Conservation (phyloP, 2,888 invertebrate genomes). For the Gastracanthus pulcherrimus region DNA sequence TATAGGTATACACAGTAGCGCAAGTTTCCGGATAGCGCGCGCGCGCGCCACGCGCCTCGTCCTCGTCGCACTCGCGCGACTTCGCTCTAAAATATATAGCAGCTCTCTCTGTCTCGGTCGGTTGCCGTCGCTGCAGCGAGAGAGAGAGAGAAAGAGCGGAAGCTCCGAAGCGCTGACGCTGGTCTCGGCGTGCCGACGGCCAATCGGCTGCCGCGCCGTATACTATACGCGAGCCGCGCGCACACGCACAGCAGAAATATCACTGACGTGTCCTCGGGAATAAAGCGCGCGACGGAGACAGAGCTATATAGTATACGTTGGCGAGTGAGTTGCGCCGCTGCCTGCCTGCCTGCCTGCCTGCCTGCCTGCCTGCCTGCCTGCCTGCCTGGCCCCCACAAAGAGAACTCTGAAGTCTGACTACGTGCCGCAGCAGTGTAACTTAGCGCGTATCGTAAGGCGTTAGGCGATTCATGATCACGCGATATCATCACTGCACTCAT, state of each 20-base stretch:
- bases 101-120: too few species aligned
- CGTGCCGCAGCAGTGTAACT: neutral
- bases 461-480: neutral
- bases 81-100: too few species aligned
- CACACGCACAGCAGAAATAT: constrained; percentile 68
- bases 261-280: constrained; percentile 76
- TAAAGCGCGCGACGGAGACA: constrained; percentile 44
- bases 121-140: neutral
- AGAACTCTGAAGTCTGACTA: too few species aligned
- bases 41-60: too few species aligned
- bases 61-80: too few species aligned
- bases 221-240: neutral
- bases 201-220: constrained; percentile 32
- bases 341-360: neutral
- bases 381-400: neutral
- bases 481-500: neutral
- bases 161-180: constrained; percentile 11
- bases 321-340: neutral
- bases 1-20: too few species aligned
- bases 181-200: neutral
- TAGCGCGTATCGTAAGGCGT: neutral
- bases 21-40: too few species aligned
- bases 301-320: constrained; percentile 9
- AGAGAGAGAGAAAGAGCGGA: neutral
- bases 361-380: neutral